Evolutionary conservation across 2,113 vertebrate species (phyloP).

Genomic region (Larimichthys polyactis): DNA sequence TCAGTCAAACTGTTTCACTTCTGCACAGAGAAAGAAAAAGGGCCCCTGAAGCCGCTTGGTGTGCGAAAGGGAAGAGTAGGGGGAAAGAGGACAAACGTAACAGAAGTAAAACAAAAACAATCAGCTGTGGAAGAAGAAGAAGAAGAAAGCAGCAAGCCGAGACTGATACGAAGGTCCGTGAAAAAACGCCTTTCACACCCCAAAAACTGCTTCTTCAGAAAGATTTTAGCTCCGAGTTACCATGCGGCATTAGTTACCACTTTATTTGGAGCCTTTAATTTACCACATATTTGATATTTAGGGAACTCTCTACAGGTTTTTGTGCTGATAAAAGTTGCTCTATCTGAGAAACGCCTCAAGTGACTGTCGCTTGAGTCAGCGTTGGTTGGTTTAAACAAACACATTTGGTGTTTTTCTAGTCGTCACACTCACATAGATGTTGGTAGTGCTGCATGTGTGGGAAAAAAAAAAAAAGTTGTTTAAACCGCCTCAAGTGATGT

Average conservation of each 20-base stretch:
- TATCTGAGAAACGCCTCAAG: neutral
- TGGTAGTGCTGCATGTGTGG: no score
- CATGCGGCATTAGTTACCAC: neutral
- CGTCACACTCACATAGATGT: no score
- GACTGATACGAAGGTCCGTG: neutral
- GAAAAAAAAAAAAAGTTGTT: no score
- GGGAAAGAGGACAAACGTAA: neutral
- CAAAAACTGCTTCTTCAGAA: neutral
- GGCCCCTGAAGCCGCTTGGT: conserved; percentile 4
- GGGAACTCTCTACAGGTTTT: no score
- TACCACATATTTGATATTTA: no score
- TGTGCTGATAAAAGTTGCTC: neutral
- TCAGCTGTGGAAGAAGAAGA: conserved; percentile 5
- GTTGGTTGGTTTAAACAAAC: neutral
- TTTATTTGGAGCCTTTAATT: neutral
- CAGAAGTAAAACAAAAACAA: conserved; percentile 7
- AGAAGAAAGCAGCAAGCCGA: conserved; percentile 1
- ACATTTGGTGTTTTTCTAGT: no score
- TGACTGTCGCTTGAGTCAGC: neutral
- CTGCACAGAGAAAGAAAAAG: conserved; percentile 57
- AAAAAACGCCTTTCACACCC: neutral
- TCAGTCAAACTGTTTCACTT: conserved; percentile 78
- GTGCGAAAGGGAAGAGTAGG: conserved; percentile 14
- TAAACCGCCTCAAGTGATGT: no score
- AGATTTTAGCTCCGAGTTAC: neutral